A percentile compares a stretch with the other conserved stretches of the same genome.
These are phyloP conservation scores for Venusia cambrica DNA, from an alignment of 2,888 invertebrate species.

Conservation along the genomic window DNA sequence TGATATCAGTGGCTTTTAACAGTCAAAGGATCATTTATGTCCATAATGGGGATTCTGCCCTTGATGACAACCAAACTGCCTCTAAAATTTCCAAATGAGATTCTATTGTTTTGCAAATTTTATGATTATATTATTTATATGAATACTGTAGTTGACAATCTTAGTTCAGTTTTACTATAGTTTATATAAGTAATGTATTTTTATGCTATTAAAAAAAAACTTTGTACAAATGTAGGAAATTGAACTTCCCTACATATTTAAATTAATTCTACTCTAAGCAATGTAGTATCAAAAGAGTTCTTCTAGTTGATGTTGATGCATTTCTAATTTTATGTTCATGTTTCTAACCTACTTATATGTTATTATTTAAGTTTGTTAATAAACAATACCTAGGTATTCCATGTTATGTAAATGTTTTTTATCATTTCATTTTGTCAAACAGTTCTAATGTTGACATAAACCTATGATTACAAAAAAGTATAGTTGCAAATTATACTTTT, in stretches of 20 bases:
- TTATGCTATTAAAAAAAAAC: constrained; percentile 13
- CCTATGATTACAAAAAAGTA: too few relatives aligned
- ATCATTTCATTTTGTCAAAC: too few relatives aligned
- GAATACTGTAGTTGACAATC: constrained; percentile 26
- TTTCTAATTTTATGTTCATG: constrained; percentile 9
- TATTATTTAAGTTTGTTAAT: too few relatives aligned
- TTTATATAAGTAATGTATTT: too few relatives aligned
- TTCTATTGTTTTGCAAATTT: constrained; percentile 34
- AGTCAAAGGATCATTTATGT: not conserved
- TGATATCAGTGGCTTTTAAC: too few relatives aligned
- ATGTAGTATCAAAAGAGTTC: constrained; percentile 6
- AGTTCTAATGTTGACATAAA: too few relatives aligned
- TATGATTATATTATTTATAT: constrained; percentile 34
- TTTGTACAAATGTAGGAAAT: constrained; percentile 10
- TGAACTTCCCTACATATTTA: constrained; percentile 1
- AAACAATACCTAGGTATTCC: too few relatives aligned
- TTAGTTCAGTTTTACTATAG: too few relatives aligned
- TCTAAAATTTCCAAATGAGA: constrained; percentile 43
- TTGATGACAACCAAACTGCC: constrained; percentile 41
- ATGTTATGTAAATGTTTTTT: too few relatives aligned
- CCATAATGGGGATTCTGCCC: not conserved
- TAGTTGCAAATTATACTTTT: too few relatives aligned
- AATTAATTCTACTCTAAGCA: constrained; percentile 2
- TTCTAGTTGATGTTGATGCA: constrained; percentile 10
- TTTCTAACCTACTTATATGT: not conserved